phyloP scores from a whole-genome alignment of 2,797 vertebrate species.

The Chloroceryle amazona region DNA sequence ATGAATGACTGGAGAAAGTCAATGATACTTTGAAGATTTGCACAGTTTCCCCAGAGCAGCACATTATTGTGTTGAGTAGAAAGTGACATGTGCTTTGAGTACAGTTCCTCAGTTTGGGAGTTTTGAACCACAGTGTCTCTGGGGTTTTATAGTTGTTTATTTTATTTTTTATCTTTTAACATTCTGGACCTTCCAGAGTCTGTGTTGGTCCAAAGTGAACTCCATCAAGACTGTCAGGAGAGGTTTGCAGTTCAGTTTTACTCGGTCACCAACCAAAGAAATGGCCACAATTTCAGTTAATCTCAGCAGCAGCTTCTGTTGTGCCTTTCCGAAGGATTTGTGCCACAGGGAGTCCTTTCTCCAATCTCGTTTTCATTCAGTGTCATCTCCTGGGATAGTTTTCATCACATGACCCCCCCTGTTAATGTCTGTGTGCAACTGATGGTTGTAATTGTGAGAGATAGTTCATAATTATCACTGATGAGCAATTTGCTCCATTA shows the following conservation, averaged over 20 bases:
- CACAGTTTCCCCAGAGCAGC: background rate
- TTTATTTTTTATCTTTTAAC: background rate
- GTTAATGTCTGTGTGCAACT: background rate
- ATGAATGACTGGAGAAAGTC: background rate
- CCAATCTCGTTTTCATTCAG: background rate
- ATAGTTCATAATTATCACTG: background rate
- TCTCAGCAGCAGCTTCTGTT: background rate
- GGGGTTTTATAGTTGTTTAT: background rate
- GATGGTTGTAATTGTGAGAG: background rate
- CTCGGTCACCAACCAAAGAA: background rate
- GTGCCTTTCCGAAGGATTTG: background rate
- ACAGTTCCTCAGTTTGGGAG: background rate
- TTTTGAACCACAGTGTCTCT: background rate
- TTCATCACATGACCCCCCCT: background rate
- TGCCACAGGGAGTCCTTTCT: background rate
- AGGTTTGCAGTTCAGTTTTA: background rate
- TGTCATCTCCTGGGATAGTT: background rate
- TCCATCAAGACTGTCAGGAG: background rate
- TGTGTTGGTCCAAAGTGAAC: background rate
- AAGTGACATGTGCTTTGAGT: background rate
- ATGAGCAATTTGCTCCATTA: background rate
- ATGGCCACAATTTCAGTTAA: background rate
- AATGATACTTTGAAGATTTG: background rate
- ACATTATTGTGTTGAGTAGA: background rate
- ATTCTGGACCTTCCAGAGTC: background rate